A percentile compares a stretch with the other conserved stretches of the same genome.
Evolutionary conservation across 2,888 invertebrate genomes (phyloP).

Genomic region (Drosophila borborema): DNA sequence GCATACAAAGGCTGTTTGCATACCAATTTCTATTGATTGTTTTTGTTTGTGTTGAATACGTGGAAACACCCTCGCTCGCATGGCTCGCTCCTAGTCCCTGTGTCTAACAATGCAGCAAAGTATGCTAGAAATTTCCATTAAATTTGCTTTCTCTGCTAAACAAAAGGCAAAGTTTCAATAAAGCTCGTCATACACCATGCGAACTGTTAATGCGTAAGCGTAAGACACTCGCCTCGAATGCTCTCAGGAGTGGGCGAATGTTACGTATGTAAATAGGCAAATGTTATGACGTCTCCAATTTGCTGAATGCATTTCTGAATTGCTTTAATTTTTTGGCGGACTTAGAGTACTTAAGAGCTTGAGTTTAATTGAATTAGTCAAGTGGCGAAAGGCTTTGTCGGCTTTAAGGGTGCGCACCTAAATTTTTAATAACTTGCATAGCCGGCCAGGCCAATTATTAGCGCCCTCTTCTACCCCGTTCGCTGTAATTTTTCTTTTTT

Average conservation of each 20-base stretch:
- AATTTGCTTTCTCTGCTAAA: constrained; percentile 35
- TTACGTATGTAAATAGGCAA: constrained; percentile 25
- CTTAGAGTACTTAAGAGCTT: constrained; percentile 1
- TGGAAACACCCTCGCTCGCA: constrained; percentile 10
- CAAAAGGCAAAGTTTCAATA: constrained; percentile 61
- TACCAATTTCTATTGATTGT: constrained; percentile 76
- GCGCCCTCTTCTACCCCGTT: background rate
- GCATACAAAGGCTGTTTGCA: constrained; percentile 70
- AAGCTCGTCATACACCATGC: constrained; percentile 29
- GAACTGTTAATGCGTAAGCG: constrained; percentile 47
- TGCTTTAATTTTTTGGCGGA: constrained; percentile 6
- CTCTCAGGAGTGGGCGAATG: background rate
- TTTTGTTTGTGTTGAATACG: constrained; percentile 61
- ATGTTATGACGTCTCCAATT: constrained; percentile 12
- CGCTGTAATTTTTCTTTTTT: constrained; percentile 5
- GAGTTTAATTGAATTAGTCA: constrained; percentile 37
- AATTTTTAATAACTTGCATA: constrained; percentile 23
- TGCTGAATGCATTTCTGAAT: constrained; percentile 22
- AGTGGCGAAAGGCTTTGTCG: constrained; percentile 19
- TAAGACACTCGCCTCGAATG: background rate
- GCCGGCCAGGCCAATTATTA: constrained; percentile 39
- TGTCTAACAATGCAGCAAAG: constrained; percentile 58
- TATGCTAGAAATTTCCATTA: constrained; percentile 66
- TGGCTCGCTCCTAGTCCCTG: background rate
- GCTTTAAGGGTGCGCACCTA: constrained; percentile 6